Conservation (phyloP, 2,888 invertebrate species). For the Rhogogaster chlorosoma region DNA sequence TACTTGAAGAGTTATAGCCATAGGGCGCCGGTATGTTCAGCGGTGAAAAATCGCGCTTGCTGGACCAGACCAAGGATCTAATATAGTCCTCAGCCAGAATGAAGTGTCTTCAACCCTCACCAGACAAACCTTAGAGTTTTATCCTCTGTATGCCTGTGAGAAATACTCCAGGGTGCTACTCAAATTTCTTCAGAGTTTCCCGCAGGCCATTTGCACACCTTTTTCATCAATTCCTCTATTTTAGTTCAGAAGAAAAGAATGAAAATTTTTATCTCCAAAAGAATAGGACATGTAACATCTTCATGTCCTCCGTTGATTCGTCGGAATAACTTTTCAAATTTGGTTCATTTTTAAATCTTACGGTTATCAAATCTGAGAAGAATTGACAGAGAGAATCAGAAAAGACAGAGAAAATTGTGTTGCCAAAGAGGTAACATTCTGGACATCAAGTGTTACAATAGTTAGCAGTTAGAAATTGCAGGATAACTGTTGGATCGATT, state of each 20-base stretch:
- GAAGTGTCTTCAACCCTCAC: slow-evolving; percentile 63
- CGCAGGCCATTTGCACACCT: neutral
- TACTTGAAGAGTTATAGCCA: slow-evolving; percentile 29
- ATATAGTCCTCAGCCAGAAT: slow-evolving; percentile 70
- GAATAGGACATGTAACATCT: neutral
- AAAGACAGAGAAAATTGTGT: neutral
- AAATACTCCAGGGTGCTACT: neutral
- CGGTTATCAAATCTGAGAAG: neutral
- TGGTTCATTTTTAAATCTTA: neutral
- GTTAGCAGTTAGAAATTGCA: no score
- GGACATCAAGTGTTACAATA: no score
- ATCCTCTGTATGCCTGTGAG: neutral
- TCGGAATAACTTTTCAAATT: neutral
- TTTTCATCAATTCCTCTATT: neutral
- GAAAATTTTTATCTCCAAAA: neutral
- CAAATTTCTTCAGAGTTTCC: neutral
- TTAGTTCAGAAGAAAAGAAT: neutral
- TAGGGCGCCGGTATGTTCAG: slow-evolving; percentile 8
- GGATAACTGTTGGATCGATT: neutral
- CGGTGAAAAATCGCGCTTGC: slow-evolving; percentile 27
- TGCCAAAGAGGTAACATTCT: neutral
- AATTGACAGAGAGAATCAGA: neutral
- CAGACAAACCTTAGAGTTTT: neutral
- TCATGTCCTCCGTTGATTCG: neutral
- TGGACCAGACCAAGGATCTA: slow-evolving; percentile 60